Conservation (phyloP, 2,888 invertebrate species). For the Spodoptera picta region DNA sequence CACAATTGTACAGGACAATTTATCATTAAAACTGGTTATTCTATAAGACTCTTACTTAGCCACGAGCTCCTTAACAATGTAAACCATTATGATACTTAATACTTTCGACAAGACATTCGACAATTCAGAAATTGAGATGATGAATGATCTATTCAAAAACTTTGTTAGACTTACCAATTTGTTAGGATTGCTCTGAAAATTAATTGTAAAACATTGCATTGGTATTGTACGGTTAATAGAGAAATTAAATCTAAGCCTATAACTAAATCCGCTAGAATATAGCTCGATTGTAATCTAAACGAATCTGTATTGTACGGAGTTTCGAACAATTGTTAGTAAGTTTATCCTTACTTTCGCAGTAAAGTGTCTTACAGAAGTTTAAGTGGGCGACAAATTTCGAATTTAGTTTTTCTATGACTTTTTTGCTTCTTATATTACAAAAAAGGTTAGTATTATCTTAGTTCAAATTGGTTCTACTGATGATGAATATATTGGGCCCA, state of each 20-base stretch:
- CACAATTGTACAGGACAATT: too few species aligned
- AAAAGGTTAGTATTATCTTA: too few species aligned
- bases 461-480: too few species aligned
- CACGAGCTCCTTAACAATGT: background rate
- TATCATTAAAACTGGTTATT: too few species aligned
- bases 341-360: slow-evolving; percentile 6
- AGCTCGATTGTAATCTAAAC: slow-evolving; percentile 38
- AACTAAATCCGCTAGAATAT: slow-evolving; percentile 9
- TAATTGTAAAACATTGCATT: background rate
- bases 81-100: background rate
- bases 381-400: background rate
- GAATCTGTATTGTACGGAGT: slow-evolving; percentile 28
- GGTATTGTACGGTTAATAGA: background rate
- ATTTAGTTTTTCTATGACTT: background rate
- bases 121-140: too few species aligned
- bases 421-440: too few species aligned
- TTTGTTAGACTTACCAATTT: background rate
- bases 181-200: background rate
- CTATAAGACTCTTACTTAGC: too few species aligned
- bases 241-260: slow-evolving; percentile 23
- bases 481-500: too few species aligned
- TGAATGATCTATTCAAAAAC: background rate
- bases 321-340: slow-evolving; percentile 36
- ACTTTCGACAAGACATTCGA: too few species aligned
- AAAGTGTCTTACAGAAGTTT: slow-evolving; percentile 38